Percentiles rank a stretch among this genome's conserved stretches.
Conservation (phyloP, 23 tunicate species). For the Ascidia mentula region DNA sequence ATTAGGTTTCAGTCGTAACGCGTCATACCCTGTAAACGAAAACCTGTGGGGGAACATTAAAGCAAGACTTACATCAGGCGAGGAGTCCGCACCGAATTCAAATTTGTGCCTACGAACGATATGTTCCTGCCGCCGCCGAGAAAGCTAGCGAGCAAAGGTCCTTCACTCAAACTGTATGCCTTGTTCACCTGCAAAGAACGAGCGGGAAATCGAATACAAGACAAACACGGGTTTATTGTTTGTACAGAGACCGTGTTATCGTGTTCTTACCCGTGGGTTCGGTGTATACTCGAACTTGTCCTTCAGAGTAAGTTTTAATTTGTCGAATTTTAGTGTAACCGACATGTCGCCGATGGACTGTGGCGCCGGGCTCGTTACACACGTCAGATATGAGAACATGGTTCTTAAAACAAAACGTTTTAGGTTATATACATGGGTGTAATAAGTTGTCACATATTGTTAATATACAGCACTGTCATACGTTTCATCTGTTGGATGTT, state of each 20-base stretch:
- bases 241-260: not conserved
- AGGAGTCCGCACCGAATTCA: constrained; percentile 35
- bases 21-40: too few species aligned
- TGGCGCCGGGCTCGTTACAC: constrained; percentile 15
- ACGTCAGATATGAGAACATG: not conserved
- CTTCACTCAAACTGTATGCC: not conserved
- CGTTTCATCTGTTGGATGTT: too few species aligned
- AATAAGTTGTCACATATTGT: too few species aligned
- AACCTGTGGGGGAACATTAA: too few species aligned
- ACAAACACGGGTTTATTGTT: not conserved
- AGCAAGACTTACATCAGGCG: constrained; percentile 42
- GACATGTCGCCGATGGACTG: not conserved
- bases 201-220: not conserved
- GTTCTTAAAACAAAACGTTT: not conserved
- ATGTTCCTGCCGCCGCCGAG: constrained; percentile 74
- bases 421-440: too few species aligned
- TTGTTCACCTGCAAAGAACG: not conserved
- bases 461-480: too few species aligned
- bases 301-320: not conserved
- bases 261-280: constrained; percentile 39
- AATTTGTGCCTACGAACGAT: constrained; percentile 31
- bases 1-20: too few species aligned
- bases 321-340: constrained; percentile 30
- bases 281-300: constrained; percentile 21
- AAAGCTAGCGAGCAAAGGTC: constrained; percentile 33